A percentile compares a stretch with the other conserved stretches of the same genome.
These are phyloP conservation scores for Murina feae DNA, from an alignment of 2,113 vertebrate species.

Conservation along the genomic window DNA sequence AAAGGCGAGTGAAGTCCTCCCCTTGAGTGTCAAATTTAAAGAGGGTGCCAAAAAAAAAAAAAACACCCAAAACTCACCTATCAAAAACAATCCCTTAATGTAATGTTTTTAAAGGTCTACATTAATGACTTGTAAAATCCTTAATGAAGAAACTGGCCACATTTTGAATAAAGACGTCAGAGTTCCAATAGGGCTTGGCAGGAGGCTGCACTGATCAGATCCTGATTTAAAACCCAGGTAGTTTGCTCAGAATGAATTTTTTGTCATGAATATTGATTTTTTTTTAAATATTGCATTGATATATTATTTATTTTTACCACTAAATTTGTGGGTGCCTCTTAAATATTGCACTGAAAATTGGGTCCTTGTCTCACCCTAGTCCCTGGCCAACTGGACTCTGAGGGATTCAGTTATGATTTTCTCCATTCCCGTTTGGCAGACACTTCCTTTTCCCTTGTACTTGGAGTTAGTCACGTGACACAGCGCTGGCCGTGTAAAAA, in stretches of 20 bases:
- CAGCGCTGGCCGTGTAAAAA: background rate
- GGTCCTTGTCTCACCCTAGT: background rate
- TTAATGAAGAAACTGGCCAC: background rate
- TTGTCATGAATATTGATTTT: background rate
- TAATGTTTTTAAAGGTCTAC: background rate
- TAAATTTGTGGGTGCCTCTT: background rate
- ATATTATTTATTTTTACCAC: background rate
- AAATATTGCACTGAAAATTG: background rate
- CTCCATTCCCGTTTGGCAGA: background rate
- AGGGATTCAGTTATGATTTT: background rate
- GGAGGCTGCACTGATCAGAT: background rate
- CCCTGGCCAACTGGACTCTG: background rate
- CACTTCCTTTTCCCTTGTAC: background rate
- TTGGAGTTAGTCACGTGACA: background rate
- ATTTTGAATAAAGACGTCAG: background rate
- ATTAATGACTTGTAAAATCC: background rate
- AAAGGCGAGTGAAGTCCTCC: background rate
- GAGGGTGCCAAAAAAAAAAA: background rate
- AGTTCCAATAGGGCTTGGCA: fast-evolving
- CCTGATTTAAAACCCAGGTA: background rate
- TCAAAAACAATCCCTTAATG: background rate
- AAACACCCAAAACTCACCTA: background rate
- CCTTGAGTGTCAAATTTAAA: background rate
- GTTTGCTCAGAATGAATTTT: background rate
- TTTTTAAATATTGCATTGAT: background rate